These are phyloP conservation scores for Panulirus ornatus DNA, from an alignment of 1,140 invertebrate species.

Conservation along the genomic window DNA sequence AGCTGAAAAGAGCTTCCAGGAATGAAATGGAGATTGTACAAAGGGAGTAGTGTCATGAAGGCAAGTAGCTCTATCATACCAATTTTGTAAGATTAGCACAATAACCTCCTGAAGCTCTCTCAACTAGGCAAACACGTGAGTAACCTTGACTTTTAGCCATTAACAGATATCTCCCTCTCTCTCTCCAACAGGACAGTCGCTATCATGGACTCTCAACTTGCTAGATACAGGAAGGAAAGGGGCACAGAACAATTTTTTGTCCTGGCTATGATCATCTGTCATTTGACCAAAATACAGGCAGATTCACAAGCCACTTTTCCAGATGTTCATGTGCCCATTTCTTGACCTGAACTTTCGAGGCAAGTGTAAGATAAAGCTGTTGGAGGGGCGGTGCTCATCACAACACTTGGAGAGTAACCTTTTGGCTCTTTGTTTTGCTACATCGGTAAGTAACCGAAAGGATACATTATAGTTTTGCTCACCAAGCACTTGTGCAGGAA, in stretches of 20 bases:
- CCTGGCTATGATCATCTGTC: conserved; percentile 66
- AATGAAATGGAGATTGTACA: conserved; percentile 43
- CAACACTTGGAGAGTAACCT: conserved; percentile 69
- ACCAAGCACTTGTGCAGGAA: conserved; percentile 56
- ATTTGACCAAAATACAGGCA: conserved; percentile 67
- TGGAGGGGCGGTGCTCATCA: conserved; percentile 40
- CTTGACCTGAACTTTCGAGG: conserved; percentile 62
- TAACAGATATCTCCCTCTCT: conserved; percentile 63
- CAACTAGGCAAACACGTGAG: conserved; percentile 54
- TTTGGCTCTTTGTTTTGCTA: conserved; percentile 66
- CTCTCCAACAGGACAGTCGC: conserved; percentile 55
- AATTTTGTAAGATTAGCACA: conserved; percentile 40
- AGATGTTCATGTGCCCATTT: conserved; percentile 70
- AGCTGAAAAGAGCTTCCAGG: conserved; percentile 46
- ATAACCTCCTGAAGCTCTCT: conserved; percentile 62
- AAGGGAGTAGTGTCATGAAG: conserved; percentile 62
- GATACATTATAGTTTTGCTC: conserved; percentile 53
- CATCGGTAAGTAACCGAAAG: conserved; percentile 58
- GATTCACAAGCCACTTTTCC: conserved; percentile 66
- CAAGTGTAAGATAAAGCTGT: conserved; percentile 53
- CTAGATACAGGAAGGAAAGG: conserved; percentile 63
- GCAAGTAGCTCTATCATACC: conserved; percentile 59
- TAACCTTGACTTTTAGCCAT: conserved; percentile 43
- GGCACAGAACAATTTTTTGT: conserved; percentile 67
- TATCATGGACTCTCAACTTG: conserved; percentile 62